phyloP scores from a whole-genome alignment of 2,888 invertebrate species.

The Drosophila birchii region DNA sequence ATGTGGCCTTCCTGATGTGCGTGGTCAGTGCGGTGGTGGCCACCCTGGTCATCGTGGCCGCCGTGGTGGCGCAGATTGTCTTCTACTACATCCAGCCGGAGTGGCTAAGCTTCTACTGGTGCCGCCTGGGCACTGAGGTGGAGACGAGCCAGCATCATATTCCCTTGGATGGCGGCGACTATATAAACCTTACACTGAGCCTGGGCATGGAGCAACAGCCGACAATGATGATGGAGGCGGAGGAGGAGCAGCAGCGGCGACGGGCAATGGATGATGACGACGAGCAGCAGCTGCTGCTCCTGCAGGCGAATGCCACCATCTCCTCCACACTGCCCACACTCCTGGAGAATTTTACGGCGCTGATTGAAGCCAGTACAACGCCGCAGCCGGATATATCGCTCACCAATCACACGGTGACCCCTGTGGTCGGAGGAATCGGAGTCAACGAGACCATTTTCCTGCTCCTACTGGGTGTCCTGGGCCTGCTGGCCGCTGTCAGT shows the following conservation, averaged over 20 bases:
- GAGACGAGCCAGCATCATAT: conserved; percentile 7
- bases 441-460: conserved; percentile 87
- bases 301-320: conserved; percentile 40
- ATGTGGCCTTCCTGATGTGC: conserved; percentile 92
- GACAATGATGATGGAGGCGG: conserved; percentile 3
- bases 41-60: conserved; percentile 88
- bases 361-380: conserved; percentile 46
- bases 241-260: conserved; percentile 18
- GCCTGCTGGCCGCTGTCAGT: conserved; percentile 90
- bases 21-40: conserved; percentile 91
- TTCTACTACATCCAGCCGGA: conserved; percentile 87
- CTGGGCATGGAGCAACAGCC: conserved; percentile 58
- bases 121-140: conserved; percentile 59
- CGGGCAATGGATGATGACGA: conserved; percentile 29
- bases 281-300: conserved; percentile 3
- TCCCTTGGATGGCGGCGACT: conserved; percentile 51
- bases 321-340: conserved; percentile 64
- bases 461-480: conserved; percentile 87
- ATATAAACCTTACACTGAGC: conserved; percentile 68
- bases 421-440: conserved; percentile 79
- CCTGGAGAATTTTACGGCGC: conserved; percentile 66
- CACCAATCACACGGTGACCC: conserved; percentile 45
- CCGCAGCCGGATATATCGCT: conserved; percentile 19
- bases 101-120: conserved; percentile 86
- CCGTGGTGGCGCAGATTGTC: conserved; percentile 89